phyloP scores from a whole-genome alignment of 2,888 invertebrate genomes.

The Sialis fuliginosa region DNA sequence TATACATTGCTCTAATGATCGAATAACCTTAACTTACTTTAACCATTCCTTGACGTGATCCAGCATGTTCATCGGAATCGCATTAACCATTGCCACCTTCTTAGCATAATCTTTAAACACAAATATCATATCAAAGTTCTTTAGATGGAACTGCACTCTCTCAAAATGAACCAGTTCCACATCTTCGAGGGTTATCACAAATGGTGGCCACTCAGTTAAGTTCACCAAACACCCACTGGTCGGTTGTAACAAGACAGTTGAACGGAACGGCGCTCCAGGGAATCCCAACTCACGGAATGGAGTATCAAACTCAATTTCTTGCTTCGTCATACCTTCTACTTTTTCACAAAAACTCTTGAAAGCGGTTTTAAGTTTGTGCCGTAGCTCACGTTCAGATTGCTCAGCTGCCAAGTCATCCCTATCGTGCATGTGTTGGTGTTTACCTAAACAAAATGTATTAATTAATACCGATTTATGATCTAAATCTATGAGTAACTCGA shows the following conservation, averaged over 20 bases:
- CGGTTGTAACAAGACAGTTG: conserved; percentile 89
- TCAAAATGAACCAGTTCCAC: conserved; percentile 98
- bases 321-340: conserved; percentile 86
- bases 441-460: conserved; percentile 34
- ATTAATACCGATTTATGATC: too few relatives aligned
- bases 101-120: conserved; percentile 95
- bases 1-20: too few relatives aligned
- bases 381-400: conserved; percentile 90
- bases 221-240: conserved; percentile 96
- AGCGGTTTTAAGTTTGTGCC: conserved; percentile 92
- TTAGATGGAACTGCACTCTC: conserved; percentile 93
- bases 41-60: conserved; percentile 99
- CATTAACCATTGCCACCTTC: conserved; percentile 92
- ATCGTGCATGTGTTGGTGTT: conserved; percentile 99
- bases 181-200: conserved; percentile 94
- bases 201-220: conserved; percentile 98
- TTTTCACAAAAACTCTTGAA: conserved; percentile 98
- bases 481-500: too few relatives aligned
- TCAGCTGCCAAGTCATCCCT: conserved; percentile 97
- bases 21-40: too few relatives aligned
- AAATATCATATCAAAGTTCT: conserved; percentile 99
- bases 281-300: conserved; percentile 97
- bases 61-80: conserved; percentile 98
- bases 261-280: conserved; percentile 92
- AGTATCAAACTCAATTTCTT: conserved; percentile 95